Evolutionary conservation across 2,113 vertebrate species (phyloP), one percentile per base, ranked within the genome.

Genomic region (Tachycineta bicolor): DNA sequence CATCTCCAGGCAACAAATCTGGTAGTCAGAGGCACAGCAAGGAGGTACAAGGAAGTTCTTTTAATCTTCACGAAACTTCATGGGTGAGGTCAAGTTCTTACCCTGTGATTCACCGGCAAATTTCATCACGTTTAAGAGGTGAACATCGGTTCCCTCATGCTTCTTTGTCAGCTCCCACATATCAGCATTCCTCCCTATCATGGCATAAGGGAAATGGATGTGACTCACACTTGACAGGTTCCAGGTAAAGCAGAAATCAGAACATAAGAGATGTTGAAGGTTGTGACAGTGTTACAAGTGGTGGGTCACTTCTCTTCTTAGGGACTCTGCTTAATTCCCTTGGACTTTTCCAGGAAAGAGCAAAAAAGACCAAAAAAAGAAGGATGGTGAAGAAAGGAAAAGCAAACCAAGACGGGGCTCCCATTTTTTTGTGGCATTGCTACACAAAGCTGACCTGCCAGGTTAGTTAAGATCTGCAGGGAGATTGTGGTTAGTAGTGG

Each of bases 61-160:
- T 90, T 80, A 90, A 86, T 95, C 79, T 93, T 83, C 85, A 55
- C 0, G 2, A 22, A 89, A 34, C 71, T 95, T 83, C 49, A 44
- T 96, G 95, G 94, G 96, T 94, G 96, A 97, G 95, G 96, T 96
- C 86, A 94, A 95, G 94, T 94, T 94, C 89, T 95, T 94, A 75
- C 81, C 55, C 74, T 75, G 5, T 97, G 96, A 96, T 92, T 97
- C 96, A 97, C 69, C 74, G 65, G 31, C 70, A 79, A 85, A 84
- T 94, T 96, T 95, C 10, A 0, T 84, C 21, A n/a, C 74, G 89
- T 93, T 79, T 86, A 82, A 94, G 83, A 86, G 95, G 94, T 96
- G 93, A 95, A 87, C 25, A 37, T 79, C 2, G 0, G 49, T 82
- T 97, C 91, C 80, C 64, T 94, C 64, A 56, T 84, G 65, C 49